These are phyloP conservation scores for Pinctada fucata DNA, from an alignment of 2,888 invertebrate genomes.

Conservation along the genomic window DNA sequence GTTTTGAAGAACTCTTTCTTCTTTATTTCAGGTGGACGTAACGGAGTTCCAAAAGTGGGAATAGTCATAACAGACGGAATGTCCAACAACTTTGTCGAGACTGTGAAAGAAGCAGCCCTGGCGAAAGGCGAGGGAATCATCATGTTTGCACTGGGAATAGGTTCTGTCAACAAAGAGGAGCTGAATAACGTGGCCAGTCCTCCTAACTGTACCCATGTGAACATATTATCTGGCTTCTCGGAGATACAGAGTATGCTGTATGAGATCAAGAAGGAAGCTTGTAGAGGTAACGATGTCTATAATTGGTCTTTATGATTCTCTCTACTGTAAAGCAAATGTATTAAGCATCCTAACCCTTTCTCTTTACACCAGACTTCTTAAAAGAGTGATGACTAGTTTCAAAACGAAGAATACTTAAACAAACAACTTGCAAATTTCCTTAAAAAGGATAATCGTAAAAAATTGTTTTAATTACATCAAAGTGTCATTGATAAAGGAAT, in stretches of 20 bases:
- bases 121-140: constrained; percentile 33
- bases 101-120: constrained; percentile 30
- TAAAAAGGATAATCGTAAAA: too few species aligned
- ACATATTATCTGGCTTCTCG: constrained; percentile 33
- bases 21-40: constrained; percentile 9
- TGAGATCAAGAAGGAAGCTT: constrained; percentile 42
- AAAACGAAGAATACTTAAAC: too few species aligned
- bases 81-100: constrained; percentile 29
- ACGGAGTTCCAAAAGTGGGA: constrained; percentile 33
- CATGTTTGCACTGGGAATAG: constrained; percentile 45
- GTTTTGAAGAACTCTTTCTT: too few species aligned
- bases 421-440: too few species aligned
- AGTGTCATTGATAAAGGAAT: too few species aligned
- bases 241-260: constrained; percentile 43
- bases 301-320: too few species aligned
- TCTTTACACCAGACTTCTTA: too few species aligned
- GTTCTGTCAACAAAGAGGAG: constrained; percentile 36
- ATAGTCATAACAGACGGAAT: constrained; percentile 44
- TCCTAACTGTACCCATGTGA: constrained; percentile 40
- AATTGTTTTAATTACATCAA: too few species aligned
- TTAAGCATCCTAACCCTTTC: too few species aligned
- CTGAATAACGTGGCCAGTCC: constrained; percentile 33
- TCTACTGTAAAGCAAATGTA: too few species aligned
- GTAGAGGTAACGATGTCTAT: constrained; percentile 34
- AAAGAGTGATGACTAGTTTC: too few species aligned